A percentile compares a stretch with the other conserved stretches of the same genome.
These are phyloP conservation scores for Rhipidura dahli DNA, from an alignment of 2,113 vertebrate species.

Conservation along the genomic window DNA sequence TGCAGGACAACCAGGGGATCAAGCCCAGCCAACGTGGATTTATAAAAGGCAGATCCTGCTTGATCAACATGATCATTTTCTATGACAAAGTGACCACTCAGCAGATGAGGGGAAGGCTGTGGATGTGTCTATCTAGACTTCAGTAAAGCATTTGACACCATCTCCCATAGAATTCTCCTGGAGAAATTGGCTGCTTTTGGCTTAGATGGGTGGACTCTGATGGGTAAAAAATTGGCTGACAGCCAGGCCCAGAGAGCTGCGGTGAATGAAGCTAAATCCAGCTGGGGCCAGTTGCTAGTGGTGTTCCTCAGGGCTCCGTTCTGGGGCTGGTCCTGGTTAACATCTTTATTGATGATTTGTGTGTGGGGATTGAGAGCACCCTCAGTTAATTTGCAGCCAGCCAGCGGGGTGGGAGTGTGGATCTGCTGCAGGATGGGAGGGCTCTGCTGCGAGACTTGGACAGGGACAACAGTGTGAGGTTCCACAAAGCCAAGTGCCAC, in stretches of 20 bases:
- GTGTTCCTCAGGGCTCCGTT: not conserved
- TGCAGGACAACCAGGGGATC: not conserved
- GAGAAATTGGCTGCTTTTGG: not conserved
- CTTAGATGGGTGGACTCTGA: not conserved
- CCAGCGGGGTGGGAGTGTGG: not conserved
- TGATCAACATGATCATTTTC: not conserved
- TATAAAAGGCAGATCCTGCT: not conserved
- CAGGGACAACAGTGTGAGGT: accelerated
- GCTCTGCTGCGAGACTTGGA: not conserved
- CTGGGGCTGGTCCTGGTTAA: not conserved
- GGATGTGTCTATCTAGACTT: not conserved
- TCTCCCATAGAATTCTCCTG: not conserved
- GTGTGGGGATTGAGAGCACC: not conserved
- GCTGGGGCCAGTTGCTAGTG: not conserved
- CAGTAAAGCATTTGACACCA: not conserved
- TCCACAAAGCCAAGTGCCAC: not conserved
- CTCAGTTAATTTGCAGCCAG: not conserved
- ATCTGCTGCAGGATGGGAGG: not conserved
- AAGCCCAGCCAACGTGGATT: not conserved
- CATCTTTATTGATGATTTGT: not conserved
- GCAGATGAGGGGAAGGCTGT: not conserved
- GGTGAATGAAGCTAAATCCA: not conserved
- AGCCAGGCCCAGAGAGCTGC: not conserved
- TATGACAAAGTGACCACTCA: not conserved
- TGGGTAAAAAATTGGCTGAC: not conserved